Percentiles rank a stretch among this genome's conserved stretches.
Evolutionary conservation across 2,888 invertebrate genomes (phyloP).

Genomic region (Zygothrica quintamaculata): DNA sequence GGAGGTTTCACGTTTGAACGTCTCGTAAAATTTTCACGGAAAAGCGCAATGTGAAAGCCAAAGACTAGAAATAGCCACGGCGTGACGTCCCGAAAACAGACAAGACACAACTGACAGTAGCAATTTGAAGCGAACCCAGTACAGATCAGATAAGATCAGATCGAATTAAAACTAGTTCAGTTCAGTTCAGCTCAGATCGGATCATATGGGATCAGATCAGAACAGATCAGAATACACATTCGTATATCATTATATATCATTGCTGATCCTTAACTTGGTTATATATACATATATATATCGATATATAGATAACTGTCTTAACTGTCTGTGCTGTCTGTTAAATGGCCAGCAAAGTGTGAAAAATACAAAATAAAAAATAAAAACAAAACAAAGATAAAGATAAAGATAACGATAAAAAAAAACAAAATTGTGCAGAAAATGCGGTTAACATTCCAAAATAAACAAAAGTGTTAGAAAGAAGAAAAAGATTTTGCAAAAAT

Average conservation of each 20-base stretch:
- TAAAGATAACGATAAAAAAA: constrained; percentile 6
- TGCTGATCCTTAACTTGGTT: constrained; percentile 26
- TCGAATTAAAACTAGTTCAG: constrained; percentile 11
- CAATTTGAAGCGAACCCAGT: constrained; percentile 51
- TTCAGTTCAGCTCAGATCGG: constrained; percentile 13
- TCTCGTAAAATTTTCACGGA: constrained; percentile 75
- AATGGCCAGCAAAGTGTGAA: constrained; percentile 17
- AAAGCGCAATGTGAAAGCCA: constrained; percentile 79
- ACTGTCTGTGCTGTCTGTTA: constrained; percentile 23
- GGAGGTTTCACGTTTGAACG: constrained; percentile 85
- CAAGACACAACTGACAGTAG: constrained; percentile 68
- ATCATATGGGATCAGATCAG: constrained; percentile 14
- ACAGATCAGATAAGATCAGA: constrained; percentile 16
- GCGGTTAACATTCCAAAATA: constrained; percentile 60
- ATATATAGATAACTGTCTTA: too few relatives aligned
- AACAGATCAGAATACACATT: constrained; percentile 8
- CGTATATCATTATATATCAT: too few relatives aligned
- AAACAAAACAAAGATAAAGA: constrained; percentile 16
- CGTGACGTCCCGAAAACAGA: constrained; percentile 73
- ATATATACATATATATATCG: too few relatives aligned
- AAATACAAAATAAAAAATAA: constrained; percentile 12
- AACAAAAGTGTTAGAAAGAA: constrained; percentile 47
- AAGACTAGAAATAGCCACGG: constrained; percentile 76
- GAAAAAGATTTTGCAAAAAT: constrained; percentile 32
- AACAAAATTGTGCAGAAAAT: constrained; percentile 49